A percentile compares a stretch with the other conserved stretches of the same genome.
These are phyloP conservation scores for Orientallactaga bullata DNA, from an alignment of 2,113 vertebrate species.

Conservation along the genomic window DNA sequence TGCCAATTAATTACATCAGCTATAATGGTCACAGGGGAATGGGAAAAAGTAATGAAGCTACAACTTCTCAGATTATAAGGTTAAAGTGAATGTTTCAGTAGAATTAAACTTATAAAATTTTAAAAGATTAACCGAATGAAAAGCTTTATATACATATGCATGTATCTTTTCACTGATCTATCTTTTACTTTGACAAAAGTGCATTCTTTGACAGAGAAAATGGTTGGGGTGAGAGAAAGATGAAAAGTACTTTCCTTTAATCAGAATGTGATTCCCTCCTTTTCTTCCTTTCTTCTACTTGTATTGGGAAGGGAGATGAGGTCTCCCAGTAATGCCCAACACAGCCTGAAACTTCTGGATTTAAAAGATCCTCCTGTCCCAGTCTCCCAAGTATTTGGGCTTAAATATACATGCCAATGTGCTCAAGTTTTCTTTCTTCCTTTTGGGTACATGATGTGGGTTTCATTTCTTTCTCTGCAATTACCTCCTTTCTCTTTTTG, in stretches of 20 bases:
- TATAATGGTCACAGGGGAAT: background rate
- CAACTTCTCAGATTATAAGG: background rate
- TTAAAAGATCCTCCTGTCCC: background rate
- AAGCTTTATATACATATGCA: background rate
- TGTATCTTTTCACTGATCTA: background rate
- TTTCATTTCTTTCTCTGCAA: constrained; percentile 35
- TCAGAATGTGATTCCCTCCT: background rate
- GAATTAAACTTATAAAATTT: constrained; percentile 1
- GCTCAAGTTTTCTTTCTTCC: background rate
- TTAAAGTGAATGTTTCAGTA: background rate
- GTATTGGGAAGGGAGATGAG: background rate
- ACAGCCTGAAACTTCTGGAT: background rate
- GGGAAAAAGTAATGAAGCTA: constrained; percentile 36
- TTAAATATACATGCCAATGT: background rate
- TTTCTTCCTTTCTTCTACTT: background rate
- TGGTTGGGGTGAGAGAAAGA: background rate
- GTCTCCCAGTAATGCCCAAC: background rate
- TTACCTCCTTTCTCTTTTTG: background rate
- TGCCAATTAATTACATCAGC: background rate
- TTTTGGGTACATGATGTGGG: background rate
- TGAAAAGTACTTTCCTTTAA: background rate
- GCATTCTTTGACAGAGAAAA: background rate
- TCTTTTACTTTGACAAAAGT: background rate
- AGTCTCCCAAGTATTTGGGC: background rate
- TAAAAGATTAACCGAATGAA: background rate